These are phyloP conservation scores for Steromphala cineraria DNA, from an alignment of 2,888 invertebrate genomes.

Conservation along the genomic window DNA sequence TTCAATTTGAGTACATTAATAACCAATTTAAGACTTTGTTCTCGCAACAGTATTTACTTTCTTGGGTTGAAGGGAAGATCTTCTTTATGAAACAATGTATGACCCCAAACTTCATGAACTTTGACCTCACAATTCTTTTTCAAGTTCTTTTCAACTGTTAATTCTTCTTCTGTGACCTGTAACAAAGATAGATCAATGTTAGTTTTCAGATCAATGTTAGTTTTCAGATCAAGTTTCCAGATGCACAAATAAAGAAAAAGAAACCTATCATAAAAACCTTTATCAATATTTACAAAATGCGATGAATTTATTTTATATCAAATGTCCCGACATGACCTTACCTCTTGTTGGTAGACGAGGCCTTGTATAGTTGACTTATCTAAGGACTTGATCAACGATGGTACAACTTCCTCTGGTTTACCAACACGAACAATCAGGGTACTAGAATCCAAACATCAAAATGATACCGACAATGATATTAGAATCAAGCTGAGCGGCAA, in stretches of 20 bases:
- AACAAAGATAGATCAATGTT: background rate
- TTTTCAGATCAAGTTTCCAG: no score
- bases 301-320: no score
- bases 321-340: no score
- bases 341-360: conserved; percentile 62
- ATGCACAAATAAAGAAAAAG: no score
- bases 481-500: no score
- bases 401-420: conserved; percentile 62
- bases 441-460: conserved; percentile 43
- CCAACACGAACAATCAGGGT: conserved; percentile 57
- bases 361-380: conserved; percentile 48
- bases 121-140: conserved; percentile 47
- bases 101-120: conserved; percentile 60
- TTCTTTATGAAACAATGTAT: conserved; percentile 63
- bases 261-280: no score
- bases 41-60: conserved; percentile 44
- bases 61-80: conserved; percentile 61
- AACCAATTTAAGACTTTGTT: no score
- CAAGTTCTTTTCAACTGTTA: conserved; percentile 58
- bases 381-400: conserved; percentile 54
- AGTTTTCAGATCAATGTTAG: no score
- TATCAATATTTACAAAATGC: no score
- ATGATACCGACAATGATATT: no score
- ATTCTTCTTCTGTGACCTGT: conserved; percentile 64
- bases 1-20: no score